phyloP scores from a whole-genome alignment of 2,113 vertebrate species.

The Agelaius tricolor region DNA sequence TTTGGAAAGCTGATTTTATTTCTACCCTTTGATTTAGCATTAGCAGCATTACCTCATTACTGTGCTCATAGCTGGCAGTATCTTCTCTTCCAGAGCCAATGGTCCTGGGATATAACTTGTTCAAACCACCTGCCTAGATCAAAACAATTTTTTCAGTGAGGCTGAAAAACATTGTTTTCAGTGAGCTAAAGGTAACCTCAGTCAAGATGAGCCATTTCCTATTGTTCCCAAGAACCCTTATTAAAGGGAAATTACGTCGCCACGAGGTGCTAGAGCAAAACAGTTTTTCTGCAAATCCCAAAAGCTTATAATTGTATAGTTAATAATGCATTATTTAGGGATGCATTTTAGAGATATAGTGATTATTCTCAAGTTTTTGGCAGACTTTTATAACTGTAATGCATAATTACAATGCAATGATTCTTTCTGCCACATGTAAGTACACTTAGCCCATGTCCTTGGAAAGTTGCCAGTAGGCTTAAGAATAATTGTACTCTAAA shows the following conservation, averaged over 20 bases:
- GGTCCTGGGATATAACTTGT: background rate
- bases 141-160: background rate
- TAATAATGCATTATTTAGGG: background rate
- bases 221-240: background rate
- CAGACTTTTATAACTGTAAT: background rate
- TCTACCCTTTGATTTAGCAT: background rate
- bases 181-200: background rate
- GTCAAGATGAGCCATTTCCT: background rate
- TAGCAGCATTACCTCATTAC: background rate
- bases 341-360: background rate
- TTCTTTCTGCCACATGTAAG: conserved; percentile 5
- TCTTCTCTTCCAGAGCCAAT: background rate
- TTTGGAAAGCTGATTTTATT: background rate
- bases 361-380: background rate
- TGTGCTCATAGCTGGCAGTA: background rate
- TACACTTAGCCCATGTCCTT: background rate
- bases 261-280: background rate
- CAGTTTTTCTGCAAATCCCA: background rate
- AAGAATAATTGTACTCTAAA: conserved; percentile 36
- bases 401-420: background rate
- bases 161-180: background rate
- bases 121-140: background rate
- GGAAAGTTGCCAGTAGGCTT: conserved; percentile 25
- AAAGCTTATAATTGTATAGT: background rate
- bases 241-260: background rate